Percentiles rank a stretch among this genome's conserved stretches.
phyloP scores from a whole-genome alignment of 2,888 invertebrate species.

The Tenthredo amoena region DNA sequence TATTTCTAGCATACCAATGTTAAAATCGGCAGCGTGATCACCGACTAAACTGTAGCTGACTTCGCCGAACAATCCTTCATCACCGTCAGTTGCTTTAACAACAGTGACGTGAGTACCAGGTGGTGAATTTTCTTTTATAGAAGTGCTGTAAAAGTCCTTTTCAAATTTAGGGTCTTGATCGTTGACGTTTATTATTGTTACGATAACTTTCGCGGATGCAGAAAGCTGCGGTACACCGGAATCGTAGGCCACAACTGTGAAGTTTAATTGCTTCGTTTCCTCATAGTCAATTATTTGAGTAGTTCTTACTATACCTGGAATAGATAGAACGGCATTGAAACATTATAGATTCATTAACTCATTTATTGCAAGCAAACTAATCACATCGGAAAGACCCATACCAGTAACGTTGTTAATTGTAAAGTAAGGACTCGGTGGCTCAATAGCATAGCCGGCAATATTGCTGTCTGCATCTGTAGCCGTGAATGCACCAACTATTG shows the following conservation, averaged over 20 bases:
- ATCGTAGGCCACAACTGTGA: conserved; percentile 91
- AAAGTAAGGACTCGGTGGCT: conserved; percentile 88
- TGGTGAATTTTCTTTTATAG: conserved; percentile 88
- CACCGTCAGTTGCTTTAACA: conserved; percentile 88
- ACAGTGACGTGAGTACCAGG: conserved; percentile 86
- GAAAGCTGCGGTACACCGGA: conserved; percentile 92
- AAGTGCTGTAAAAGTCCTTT: conserved; percentile 84
- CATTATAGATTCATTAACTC: conserved; percentile 49
- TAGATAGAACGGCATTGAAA: background rate
- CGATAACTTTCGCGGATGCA: conserved; percentile 87
- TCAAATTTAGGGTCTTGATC: conserved; percentile 92
- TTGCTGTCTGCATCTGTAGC: conserved; percentile 92
- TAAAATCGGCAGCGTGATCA: conserved; percentile 86
- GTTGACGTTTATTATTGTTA: conserved; percentile 90
- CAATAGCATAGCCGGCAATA: conserved; percentile 87
- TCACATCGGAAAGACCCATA: conserved; percentile 65
- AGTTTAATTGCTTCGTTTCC: conserved; percentile 86
- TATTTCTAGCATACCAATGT: conserved; percentile 80
- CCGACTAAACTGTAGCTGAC: conserved; percentile 89
- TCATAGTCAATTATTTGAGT: conserved; percentile 92
- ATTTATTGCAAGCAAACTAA: background rate
- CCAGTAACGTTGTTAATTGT: conserved; percentile 90
- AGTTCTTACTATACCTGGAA: conserved; percentile 86
- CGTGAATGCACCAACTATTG: conserved; percentile 87
- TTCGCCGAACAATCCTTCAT: conserved; percentile 88